Base-by-base conservation (phyloP, 2,888 invertebrate genomes). In the Yponomeuta cagnagella region DNA sequence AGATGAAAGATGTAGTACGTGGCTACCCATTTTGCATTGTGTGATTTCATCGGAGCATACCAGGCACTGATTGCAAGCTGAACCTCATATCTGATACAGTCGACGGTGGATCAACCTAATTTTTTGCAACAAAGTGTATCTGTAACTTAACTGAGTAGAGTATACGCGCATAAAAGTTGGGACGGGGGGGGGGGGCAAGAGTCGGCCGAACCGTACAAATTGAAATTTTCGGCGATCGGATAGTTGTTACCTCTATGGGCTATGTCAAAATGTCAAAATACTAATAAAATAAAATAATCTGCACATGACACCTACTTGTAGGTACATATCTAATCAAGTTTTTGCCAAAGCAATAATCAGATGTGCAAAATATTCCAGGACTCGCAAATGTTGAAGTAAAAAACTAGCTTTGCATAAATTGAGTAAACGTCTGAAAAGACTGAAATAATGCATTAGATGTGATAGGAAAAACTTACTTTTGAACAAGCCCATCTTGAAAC, bases 401-500 rank as follows among this genome's bases (percentile, higher is more conserved):
- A 43, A 43, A 43, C 37, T 43, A 43, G 43, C 43, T 43, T 43
- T 43, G 9, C 43, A 43, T 43, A 43, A 43, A 43, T 43, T 43
- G 43, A 43, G 43, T 43, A 43, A 43, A 8, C 43, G 6, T 43
- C 6, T 43, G 1, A 43, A 43, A 58, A 15, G 3, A 58, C 12
- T 15, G 15, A 58, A 58, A 58, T 15, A 15, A 58, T 15, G 2
- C 52, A 58, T 58, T 15, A 43, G 12, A 0, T 58, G 52, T 5
- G 52, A 58, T 58, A 58, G 3, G 15, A 58, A 58, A 33, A 78
- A 91, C 91, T 91, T 79, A 92, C 92, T 89, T 79, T 90, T 91
- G 70, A 90, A 90, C 71, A 92, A 83, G 72, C 91, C 89, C 89
- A 90, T 90, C 81, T 92, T 92, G 81, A 92, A 91, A 77, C 88